These are phyloP conservation scores for Dryoscopus gambensis DNA, from an alignment of 2,113 vertebrate genomes.

Conservation along the genomic window DNA sequence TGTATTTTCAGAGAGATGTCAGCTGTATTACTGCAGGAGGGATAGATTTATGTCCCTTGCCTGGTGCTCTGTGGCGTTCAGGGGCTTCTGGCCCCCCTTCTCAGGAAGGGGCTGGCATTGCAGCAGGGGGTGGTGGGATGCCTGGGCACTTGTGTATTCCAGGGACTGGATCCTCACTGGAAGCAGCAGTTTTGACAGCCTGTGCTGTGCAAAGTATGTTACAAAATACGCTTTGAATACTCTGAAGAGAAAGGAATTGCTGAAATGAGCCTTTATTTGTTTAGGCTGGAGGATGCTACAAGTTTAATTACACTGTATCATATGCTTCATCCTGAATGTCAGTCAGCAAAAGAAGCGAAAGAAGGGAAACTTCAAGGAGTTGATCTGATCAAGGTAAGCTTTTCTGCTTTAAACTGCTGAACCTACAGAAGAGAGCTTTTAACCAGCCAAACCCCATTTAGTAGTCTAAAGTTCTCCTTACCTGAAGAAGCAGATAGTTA, in stretches of 20 bases:
- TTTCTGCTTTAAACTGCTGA: background rate
- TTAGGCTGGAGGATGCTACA: slow-evolving; percentile 82
- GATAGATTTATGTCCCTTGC: background rate
- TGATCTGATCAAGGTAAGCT: slow-evolving; percentile 85
- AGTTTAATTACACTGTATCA: slow-evolving; percentile 86
- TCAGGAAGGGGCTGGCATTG: background rate
- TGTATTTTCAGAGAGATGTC: background rate
- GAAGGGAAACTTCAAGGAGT: slow-evolving; percentile 73
- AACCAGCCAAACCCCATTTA: background rate
- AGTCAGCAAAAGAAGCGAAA: slow-evolving; percentile 79
- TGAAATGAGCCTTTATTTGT: background rate
- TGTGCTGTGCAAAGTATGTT: background rate
- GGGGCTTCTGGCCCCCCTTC: background rate
- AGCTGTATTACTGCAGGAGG: background rate
- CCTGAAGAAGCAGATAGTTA: background rate
- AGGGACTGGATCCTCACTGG: background rate
- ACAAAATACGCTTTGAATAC: background rate
- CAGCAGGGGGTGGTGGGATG: background rate
- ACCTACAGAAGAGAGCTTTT: background rate
- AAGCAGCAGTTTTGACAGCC: background rate
- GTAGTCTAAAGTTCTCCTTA: background rate
- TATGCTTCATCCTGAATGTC: slow-evolving; percentile 85
- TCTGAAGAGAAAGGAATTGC: background rate
- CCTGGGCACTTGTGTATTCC: background rate
- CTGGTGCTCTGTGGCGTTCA: background rate